phyloP scores from a whole-genome alignment of 2,797 vertebrate genomes.

The Uromys caudimaculatus region DNA sequence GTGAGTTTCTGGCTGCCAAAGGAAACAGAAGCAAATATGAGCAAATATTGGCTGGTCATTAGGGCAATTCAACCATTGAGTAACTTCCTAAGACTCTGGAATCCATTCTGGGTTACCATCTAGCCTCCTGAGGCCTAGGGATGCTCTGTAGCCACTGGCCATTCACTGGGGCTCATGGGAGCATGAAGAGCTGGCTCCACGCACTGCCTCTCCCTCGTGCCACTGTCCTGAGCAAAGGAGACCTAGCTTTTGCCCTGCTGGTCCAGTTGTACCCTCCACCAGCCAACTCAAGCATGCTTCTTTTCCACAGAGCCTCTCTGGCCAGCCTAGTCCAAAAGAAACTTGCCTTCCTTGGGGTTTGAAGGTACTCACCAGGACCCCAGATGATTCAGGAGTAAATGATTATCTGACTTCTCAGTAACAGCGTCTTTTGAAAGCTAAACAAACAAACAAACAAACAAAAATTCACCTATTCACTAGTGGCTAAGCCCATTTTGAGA shows the following conservation, averaged over 20 bases:
- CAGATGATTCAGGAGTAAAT: neutral
- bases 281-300: neutral
- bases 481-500: neutral
- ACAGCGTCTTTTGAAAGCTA: constrained; percentile 4
- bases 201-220: neutral
- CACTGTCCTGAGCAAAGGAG: neutral
- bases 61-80: neutral
- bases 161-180: accelerated
- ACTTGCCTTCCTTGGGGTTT: neutral
- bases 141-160: neutral
- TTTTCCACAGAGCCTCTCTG: neutral
- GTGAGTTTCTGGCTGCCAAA: neutral
- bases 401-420: neutral
- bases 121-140: neutral
- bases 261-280: neutral
- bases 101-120: neutral
- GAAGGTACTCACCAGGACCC: neutral
- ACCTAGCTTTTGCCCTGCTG: neutral
- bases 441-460: neutral
- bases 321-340: neutral
- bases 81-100: neutral
- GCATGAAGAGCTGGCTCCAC: too few relatives aligned
- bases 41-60: neutral
- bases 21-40: constrained; percentile 5
- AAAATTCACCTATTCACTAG: neutral